Base-by-base conservation (phyloP, 2,113 vertebrate species). In the Chrysochloris asiatica region DNA sequence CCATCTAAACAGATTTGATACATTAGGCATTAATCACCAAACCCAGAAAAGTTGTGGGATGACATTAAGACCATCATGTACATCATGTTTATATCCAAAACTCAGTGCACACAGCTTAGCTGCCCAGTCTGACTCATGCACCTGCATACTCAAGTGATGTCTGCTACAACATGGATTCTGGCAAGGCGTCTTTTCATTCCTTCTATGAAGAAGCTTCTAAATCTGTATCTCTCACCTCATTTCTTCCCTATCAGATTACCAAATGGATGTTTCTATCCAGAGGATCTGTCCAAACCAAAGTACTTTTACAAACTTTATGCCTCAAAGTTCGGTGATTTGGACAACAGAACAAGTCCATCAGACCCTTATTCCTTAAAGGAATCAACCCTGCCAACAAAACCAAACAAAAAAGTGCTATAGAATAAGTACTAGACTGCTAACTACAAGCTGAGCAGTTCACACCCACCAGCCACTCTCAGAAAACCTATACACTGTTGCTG, bases 321-420 rank as follows among this genome's bases (percentile, higher is more conserved):
- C 81, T n/a, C n/a, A 67, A 86, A 91, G 52, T 56, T 92, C 45
- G n/a, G n/a, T 41, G 8, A n/a, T 71, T 67, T 54, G 33, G 71
- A 83, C 28, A 56, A 87, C 3, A 19, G 80, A 69, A n/a, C n/a
- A n/a, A 38, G 41, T 6, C 80, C 45, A 59, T 83, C 17, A 63
- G 56, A 71, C 3, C 16, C 26, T 80, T 30, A 33, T n/a, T 72
- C 75, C 77, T 87, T 72, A 30, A 93, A 86, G 83, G 38, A 92
- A 79, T 50, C 73, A 75, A 56, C 48, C 16, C 30, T n/a, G 86
- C n/a, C 52, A 11, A 26, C 21, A 84, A 77, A 92, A 72, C 71
- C 38, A 69, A 69, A 69, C 16, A 52, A 89, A n/a, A n/a, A n/a
- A n/a, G n/a, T n/a, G n/a, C n/a, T n/a, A n/a, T n/a, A n/a, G n/a